Percentiles rank a stretch among this genome's conserved stretches.
Evolutionary conservation across 1,140 invertebrate genomes (phyloP).

Genomic region (Drosophila teissieri): DNA sequence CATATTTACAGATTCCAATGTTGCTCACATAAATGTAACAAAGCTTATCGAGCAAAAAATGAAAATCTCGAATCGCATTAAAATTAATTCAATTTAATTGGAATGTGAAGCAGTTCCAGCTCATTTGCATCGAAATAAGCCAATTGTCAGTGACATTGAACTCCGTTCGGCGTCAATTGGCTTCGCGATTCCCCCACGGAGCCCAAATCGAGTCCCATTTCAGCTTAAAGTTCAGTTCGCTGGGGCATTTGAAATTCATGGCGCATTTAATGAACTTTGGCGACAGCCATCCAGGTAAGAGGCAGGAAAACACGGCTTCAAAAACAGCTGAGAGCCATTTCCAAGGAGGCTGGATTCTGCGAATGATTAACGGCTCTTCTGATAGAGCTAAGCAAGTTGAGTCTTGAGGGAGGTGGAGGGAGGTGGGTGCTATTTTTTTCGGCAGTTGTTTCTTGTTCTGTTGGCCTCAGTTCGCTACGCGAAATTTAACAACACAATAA

Average conservation of each 20-base stretch:
- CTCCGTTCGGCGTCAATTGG: constrained; percentile 9
- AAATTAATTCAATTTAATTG: not conserved
- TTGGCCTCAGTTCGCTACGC: constrained; percentile 58
- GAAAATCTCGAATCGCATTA: too few species aligned
- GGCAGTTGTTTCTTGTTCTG: constrained; percentile 8
- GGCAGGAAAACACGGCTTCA: constrained; percentile 22
- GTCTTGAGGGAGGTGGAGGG: constrained; percentile 3
- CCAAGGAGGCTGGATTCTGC: constrained; percentile 23
- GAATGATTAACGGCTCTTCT: constrained; percentile 68
- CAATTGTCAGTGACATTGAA: constrained; percentile 16
- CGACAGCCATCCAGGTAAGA: constrained; percentile 36
- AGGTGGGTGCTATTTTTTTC: constrained; percentile 2
- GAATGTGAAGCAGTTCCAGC: not conserved
- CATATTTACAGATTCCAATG: too few species aligned
- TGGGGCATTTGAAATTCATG: constrained; percentile 32
- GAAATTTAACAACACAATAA: constrained; percentile 79
- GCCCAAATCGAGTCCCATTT: constrained; percentile 24
- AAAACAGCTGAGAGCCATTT: constrained; percentile 42
- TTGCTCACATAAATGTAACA: too few species aligned
- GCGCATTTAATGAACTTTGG: constrained; percentile 68
- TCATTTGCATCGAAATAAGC: constrained; percentile 11
- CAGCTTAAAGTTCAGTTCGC: constrained; percentile 29
- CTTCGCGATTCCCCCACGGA: not conserved
- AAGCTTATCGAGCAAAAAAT: not conserved
- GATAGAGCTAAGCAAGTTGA: constrained; percentile 66